These are phyloP conservation scores for Rallus crepitans DNA, from an alignment of 2,797 vertebrate genomes.

Conservation along the genomic window DNA sequence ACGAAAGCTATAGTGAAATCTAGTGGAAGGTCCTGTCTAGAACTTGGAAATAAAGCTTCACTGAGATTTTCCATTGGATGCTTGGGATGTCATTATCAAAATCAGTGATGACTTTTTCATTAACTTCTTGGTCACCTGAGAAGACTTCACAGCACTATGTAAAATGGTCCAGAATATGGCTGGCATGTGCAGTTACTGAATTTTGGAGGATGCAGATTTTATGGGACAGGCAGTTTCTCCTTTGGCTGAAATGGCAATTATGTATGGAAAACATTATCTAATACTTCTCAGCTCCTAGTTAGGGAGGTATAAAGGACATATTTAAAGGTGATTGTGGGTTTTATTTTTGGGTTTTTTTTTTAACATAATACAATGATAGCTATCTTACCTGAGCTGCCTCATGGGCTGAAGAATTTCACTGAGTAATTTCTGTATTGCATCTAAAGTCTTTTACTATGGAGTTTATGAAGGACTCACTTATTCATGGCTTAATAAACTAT, in stretches of 20 bases:
- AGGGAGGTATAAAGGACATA: background rate
- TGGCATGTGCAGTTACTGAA: background rate
- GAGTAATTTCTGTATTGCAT: background rate
- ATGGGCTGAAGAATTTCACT: background rate
- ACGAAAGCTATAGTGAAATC: background rate
- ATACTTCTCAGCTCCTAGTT: background rate
- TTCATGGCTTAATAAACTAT: background rate
- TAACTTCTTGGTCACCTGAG: background rate
- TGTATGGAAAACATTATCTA: background rate
- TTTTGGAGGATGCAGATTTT: background rate
- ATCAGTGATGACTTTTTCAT: background rate
- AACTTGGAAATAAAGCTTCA: background rate
- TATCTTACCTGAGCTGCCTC: background rate
- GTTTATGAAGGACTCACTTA: background rate
- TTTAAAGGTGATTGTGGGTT: rapidly evolving
- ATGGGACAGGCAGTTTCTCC: background rate
- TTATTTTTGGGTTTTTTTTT: background rate
- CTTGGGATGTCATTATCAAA: background rate
- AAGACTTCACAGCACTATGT: background rate
- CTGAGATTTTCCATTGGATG: background rate
- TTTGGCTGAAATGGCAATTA: background rate
- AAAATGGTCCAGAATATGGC: background rate
- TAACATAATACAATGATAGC: background rate
- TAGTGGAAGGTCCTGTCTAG: background rate
- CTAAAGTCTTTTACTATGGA: background rate